phyloP scores from a whole-genome alignment of 2,888 invertebrate species.

The Spodoptera exigua region DNA sequence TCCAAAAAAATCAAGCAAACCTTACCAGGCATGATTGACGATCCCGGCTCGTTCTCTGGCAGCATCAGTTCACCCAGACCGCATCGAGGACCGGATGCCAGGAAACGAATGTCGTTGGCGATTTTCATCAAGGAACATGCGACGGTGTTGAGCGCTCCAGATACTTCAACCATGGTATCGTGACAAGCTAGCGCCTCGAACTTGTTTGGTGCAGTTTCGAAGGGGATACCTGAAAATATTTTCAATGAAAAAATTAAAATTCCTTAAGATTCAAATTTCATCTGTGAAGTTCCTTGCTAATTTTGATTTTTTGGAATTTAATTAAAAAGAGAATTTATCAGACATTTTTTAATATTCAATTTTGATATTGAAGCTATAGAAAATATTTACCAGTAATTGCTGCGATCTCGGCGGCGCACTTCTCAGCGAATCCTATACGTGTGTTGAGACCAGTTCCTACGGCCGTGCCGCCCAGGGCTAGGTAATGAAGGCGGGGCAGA shows the following conservation, averaged over 20 bases:
- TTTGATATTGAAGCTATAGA: too few species aligned
- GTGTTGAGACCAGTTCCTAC: conserved; percentile 99
- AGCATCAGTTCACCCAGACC: conserved; percentile 97
- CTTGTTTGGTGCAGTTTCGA: conserved; percentile 98
- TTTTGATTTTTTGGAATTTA: too few species aligned
- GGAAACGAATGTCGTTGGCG: conserved; percentile 96
- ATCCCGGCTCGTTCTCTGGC: conserved; percentile 99
- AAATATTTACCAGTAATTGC: conserved; percentile 92
- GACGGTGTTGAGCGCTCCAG: conserved; percentile 97
- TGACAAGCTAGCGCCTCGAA: conserved; percentile 98
- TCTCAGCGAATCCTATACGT: conserved; percentile 97
- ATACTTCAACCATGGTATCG: conserved; percentile 98
- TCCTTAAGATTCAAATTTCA: too few species aligned
- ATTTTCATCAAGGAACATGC: conserved; percentile 98
- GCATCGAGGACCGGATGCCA: conserved; percentile 98
- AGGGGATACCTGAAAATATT: conserved; percentile 91
- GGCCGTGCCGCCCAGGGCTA: conserved; percentile 98
- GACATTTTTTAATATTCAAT: too few species aligned
- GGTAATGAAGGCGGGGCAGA: conserved; percentile 95
- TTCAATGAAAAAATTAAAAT: not conserved
- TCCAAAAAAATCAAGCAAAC: too few species aligned
- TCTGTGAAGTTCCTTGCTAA: too few species aligned
- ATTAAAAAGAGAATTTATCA: too few species aligned
- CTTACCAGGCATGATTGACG: conserved; percentile 99
- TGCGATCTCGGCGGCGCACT: conserved; percentile 95